phyloP scores from a whole-genome alignment of 2,888 invertebrate genomes.

The Ecdyonurus torrentis region DNA sequence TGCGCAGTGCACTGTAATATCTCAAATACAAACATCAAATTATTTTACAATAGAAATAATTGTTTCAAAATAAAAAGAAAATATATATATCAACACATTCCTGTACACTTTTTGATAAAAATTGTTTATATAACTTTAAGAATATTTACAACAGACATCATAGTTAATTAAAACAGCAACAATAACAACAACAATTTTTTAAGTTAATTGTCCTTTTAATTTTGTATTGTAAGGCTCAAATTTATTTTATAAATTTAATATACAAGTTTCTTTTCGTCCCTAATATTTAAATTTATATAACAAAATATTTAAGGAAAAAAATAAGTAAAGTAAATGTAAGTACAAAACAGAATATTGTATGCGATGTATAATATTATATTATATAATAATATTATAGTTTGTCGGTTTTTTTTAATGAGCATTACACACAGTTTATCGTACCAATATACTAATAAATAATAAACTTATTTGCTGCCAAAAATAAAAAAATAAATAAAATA shows the following conservation, averaged over 20 bases:
- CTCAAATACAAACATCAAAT: background rate
- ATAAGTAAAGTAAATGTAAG: no score
- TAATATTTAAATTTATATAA: background rate
- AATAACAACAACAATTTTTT: no score
- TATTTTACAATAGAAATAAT: background rate
- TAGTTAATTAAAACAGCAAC: no score
- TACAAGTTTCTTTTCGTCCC: background rate
- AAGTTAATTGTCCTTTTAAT: no score
- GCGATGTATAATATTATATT: no score
- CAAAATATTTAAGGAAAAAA: background rate
- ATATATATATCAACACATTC: background rate
- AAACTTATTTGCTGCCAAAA: no score
- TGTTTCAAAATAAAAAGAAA: background rate
- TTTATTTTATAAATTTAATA: no score
- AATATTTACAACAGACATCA: no score
- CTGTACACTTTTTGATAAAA: background rate
- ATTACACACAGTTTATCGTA: background rate
- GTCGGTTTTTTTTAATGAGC: background rate
- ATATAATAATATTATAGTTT: no score
- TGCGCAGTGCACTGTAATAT: background rate
- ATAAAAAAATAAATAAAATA: no score
- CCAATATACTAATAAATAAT: background rate
- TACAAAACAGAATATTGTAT: background rate
- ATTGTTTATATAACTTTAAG: no score
- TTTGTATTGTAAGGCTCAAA: no score